Evolutionary conservation across 2,797 vertebrate species (phyloP), one percentile per base, ranked within the genome.

Genomic region (Poeciliopsis presidionis): DNA sequence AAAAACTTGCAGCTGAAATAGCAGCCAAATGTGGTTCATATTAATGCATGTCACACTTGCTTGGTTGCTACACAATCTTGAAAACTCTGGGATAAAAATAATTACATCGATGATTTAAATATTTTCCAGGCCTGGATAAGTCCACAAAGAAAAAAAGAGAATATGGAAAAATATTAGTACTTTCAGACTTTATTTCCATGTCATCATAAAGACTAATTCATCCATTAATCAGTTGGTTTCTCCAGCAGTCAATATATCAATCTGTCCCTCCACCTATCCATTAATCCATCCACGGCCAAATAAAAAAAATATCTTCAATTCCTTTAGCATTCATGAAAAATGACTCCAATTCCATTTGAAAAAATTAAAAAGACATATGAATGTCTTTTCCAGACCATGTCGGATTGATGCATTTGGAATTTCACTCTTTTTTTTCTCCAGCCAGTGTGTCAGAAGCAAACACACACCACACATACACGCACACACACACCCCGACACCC

Each of bases 401-500:
- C 22, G 30, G 30, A 51, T 51, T 25, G 4, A 4, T 73, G n/a
- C 9, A 36, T 5, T 33, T 72, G 20, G 5, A 51, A 5, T 47
- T 51, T 4, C 28, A 5, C 22, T 63, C 33, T 55, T 12, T 11
- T 72, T 47, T 11, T 12, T 13, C 18, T 33, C 30, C 3, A 61
- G n/a, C 4, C 67, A 25, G 14, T 73, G 13, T 30, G 33, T 43
- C 59, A 65, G n/a, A 33, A 45, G 47, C 59, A 73, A 49, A 47
- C 28, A 59, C 57, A 59, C 55, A 75, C 63, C 5, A 76, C 6
- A 9, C 61, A n/a, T 25, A 72, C 45, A 72, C 73, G 80, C 61
- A 74, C 72, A 63, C 71, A 77, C 51, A 74, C 61, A 57, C 5
- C 74, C 12, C 67, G 7, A n/a, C 6, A 14, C 67, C 11, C 28